A percentile compares a stretch with the other conserved stretches of the same genome.
Evolutionary conservation across 1,140 invertebrate species (phyloP).

Genomic region (Panagrolaimus sp.): DNA sequence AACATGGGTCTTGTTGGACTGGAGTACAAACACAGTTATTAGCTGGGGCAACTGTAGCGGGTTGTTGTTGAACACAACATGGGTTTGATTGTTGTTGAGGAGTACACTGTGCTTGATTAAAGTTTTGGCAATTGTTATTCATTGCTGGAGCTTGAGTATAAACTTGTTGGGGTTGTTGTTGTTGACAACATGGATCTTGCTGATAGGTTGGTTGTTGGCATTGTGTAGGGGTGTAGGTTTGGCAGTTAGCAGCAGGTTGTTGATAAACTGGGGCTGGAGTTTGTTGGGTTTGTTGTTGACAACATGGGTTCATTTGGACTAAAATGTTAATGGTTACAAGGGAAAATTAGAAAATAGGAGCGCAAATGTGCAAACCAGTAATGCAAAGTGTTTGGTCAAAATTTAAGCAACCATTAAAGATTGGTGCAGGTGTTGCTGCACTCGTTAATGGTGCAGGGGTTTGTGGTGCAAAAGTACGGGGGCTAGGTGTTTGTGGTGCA

Average conservation of each 20-base stretch:
- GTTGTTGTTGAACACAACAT: conserved; percentile 1
- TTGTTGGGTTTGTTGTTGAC: neutral
- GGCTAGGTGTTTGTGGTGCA: neutral
- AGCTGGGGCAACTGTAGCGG: neutral
- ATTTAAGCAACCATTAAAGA: too few relatives aligned
- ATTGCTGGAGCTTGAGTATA: conserved; percentile 3
- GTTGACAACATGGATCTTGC: neutral
- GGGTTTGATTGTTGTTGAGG: neutral
- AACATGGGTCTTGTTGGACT: conserved; percentile 4
- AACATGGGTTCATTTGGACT: too few relatives aligned
- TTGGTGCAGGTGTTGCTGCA: too few relatives aligned
- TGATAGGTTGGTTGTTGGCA: conserved; percentile 11
- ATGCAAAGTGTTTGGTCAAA: too few relatives aligned
- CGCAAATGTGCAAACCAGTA: too few relatives aligned
- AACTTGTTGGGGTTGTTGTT: neutral
- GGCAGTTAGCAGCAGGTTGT: neutral
- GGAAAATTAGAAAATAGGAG: too few relatives aligned
- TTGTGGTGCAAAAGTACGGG: neutral
- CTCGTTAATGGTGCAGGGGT: too few relatives aligned
- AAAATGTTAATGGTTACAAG: too few relatives aligned
- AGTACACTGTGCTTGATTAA: neutral
- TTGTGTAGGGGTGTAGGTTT: neutral
- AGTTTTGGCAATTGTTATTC: conserved; percentile 16
- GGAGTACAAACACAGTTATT: neutral
- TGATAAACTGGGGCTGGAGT: conserved; percentile 1